phyloP scores from a whole-genome alignment of 2,113 vertebrate genomes.

The Nycticebus coucang region DNA sequence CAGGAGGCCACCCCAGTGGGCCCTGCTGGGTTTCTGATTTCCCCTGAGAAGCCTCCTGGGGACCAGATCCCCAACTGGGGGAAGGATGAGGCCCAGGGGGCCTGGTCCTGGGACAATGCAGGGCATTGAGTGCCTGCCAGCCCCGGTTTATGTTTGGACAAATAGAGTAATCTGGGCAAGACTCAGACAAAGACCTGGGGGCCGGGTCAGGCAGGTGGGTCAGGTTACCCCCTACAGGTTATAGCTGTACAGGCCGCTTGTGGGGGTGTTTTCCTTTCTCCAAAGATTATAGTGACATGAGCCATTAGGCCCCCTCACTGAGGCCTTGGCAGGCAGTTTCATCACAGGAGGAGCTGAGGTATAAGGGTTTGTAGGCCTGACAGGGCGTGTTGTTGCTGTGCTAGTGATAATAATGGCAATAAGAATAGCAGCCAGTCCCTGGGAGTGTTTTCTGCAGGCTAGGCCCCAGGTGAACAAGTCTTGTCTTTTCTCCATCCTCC shows the following conservation, averaged over 20 bases:
- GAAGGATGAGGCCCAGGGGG: conserved; percentile 38
- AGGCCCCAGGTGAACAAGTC: neutral
- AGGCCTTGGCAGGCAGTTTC: neutral
- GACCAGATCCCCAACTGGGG: conserved; percentile 42
- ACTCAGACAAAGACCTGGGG: conserved; percentile 44
- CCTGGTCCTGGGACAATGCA: conserved; percentile 74
- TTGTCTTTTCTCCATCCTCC: neutral
- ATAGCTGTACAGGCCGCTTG: rapidly evolving
- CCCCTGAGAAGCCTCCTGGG: conserved; percentile 20
- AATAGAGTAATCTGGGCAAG: conserved; percentile 67
- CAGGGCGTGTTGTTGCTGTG: neutral
- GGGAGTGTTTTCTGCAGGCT: rapidly evolving
- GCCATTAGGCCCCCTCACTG: neutral
- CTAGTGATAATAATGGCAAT: rapidly evolving
- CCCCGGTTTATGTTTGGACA: conserved; percentile 74
- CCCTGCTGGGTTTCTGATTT: conserved; percentile 39
- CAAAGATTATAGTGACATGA: conserved; percentile 19
- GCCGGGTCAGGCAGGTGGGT: neutral
- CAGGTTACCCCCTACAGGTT: too few species aligned
- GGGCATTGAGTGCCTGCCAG: conserved; percentile 73
- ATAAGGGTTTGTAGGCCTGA: neutral
- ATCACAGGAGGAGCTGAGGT: conserved; percentile 25
- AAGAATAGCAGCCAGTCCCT: too few species aligned
- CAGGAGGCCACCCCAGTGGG: neutral
- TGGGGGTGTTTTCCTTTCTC: neutral